phyloP scores from a whole-genome alignment of 2,888 invertebrate species.

The Cataglyphis altisquamis region DNA sequence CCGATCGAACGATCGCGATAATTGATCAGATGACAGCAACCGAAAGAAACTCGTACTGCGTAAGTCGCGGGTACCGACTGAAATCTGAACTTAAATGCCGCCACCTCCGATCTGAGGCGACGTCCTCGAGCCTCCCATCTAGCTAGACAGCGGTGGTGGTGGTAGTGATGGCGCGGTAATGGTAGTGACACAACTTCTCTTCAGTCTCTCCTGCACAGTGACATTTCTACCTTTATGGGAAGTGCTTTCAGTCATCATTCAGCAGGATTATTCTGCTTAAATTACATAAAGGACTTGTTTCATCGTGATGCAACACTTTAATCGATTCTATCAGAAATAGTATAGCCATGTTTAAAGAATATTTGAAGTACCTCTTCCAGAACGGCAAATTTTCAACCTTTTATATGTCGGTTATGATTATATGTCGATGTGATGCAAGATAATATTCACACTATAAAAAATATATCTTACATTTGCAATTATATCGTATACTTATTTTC shows the following conservation, averaged over 20 bases:
- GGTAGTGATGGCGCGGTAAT: conserved; percentile 53
- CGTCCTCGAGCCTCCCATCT: conserved; percentile 72
- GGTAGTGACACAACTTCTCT: conserved; percentile 55
- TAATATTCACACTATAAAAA: background rate
- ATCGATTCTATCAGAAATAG: background rate
- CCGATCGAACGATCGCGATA: conserved; percentile 33
- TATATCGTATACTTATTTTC: background rate
- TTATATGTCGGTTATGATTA: background rate
- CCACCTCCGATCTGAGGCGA: conserved; percentile 85
- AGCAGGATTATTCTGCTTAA: conserved; percentile 61
- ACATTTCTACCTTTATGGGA: conserved; percentile 70
- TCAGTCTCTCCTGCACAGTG: conserved; percentile 54
- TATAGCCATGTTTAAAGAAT: background rate
- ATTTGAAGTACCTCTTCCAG: background rate
- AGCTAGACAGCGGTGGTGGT: conserved; percentile 52
- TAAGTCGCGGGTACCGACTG: conserved; percentile 84
- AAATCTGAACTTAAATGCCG: conserved; percentile 83
- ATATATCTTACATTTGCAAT: background rate
- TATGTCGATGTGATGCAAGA: background rate
- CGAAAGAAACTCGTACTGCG: conserved; percentile 76
- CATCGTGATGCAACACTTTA: background rate
- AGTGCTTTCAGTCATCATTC: conserved; percentile 68
- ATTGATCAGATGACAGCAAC: conserved; percentile 40
- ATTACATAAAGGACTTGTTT: conserved; percentile 46
- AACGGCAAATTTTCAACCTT: background rate